Base-by-base conservation (phyloP, 2,797 vertebrate genomes). In the Pipistrellus kuhlii region DNA sequence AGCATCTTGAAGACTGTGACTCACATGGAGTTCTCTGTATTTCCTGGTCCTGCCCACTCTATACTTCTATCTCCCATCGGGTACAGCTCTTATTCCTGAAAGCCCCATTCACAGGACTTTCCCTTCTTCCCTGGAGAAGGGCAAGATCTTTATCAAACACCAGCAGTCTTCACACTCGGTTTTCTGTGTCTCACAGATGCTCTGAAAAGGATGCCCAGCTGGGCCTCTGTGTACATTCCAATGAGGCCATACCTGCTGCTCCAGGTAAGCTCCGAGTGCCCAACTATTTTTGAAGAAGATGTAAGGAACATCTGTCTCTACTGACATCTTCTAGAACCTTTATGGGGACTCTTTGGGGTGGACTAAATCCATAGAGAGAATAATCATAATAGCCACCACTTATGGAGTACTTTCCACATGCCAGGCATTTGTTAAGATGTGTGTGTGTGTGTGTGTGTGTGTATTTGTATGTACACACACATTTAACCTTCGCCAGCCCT, bases 161-260 rank as follows among this genome's bases (percentile, higher is more conserved):
- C 27, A 57, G 48, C 20, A 75, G 94, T 17, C 88, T 93, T 95
- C 85, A 93, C 68, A 57, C 51, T 97, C 32, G n/a, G 64, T 96
- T 53, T 96, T 85, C 32, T 97, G 78, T 96, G 46, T 95, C 77
- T 68, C 97, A 51, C 97, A 99, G 99, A 97, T 99, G 99, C 98
- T 99, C 99, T 57, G 99, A 99, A 88, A 99, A 98, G 97, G 98
- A 98, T 94, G 97, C 97, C 1, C 98, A 95, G 8, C 94, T 97
- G 64, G 99, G 98, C 69, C 98, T 98, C 91, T 99, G 99, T 96
- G 83, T 94, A 15, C 98, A 88, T 73, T 96, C 97, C 94, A 98
- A 98, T 0, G 98, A 98, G 86, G 99, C 99, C 80, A 97, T 99
- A 51, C 98, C 99, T 12, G 99, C 99, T 90, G 98, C 99, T 77